A percentile compares a stretch with the other conserved stretches of the same genome.
phyloP scores from a whole-genome alignment of 2,113 vertebrate species.

The Vireo altiloquus region DNA sequence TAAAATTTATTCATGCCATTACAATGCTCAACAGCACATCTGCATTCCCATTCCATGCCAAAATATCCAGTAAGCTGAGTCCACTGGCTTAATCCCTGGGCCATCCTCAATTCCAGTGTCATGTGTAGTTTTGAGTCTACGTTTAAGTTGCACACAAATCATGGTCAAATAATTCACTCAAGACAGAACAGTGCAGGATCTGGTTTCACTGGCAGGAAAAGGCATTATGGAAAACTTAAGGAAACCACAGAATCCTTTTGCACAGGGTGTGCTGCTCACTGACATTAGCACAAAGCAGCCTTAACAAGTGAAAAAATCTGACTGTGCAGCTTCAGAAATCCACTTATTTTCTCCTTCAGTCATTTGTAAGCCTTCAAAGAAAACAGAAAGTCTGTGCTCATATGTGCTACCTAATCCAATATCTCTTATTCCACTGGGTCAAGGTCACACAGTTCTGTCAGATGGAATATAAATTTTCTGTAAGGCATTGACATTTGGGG shows the following conservation, averaged over 20 bases:
- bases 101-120: not conserved
- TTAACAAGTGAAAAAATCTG: not conserved
- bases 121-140: not conserved
- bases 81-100: not conserved
- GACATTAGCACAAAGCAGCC: not conserved
- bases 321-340: not conserved
- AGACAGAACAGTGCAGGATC: not conserved
- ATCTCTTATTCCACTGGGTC: not conserved
- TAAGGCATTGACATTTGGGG: not conserved
- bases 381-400: not conserved
- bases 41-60: not conserved
- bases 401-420: not conserved
- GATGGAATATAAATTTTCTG: not conserved
- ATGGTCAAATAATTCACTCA: slow-evolving; percentile 28
- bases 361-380: not conserved
- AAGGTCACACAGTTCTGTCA: not conserved
- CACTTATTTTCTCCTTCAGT: not conserved
- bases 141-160: slow-evolving; percentile 6
- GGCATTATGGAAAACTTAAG: not conserved
- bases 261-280: not conserved
- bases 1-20: not conserved
- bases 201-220: slow-evolving; percentile 47
- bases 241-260: not conserved
- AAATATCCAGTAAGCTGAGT: not conserved
- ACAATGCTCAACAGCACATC: not conserved